These are phyloP conservation scores for Hemichromis elongatus DNA, from an alignment of 2,113 vertebrate genomes.

Conservation along the genomic window DNA sequence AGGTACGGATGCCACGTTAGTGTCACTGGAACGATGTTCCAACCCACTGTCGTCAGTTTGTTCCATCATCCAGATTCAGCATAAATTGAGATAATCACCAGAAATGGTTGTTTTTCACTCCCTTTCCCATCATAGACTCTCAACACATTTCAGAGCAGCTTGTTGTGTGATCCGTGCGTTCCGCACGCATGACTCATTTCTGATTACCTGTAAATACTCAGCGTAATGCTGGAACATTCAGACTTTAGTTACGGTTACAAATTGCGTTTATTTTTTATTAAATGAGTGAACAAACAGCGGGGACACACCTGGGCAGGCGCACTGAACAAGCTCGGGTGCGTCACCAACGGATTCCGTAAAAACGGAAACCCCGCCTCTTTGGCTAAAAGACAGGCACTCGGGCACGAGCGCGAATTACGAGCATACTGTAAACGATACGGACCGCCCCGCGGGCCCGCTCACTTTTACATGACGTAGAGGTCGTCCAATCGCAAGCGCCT, in stretches of 20 bases:
- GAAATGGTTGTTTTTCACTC: not conserved
- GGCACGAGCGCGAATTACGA: not conserved
- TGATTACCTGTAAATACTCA: not conserved
- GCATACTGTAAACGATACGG: not conserved
- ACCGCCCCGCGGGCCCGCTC: not conserved
- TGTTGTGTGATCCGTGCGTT: not conserved
- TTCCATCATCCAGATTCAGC: not conserved
- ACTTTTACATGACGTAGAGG: not conserved
- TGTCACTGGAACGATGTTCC: not conserved
- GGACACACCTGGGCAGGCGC: not conserved
- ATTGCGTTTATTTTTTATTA: not conserved
- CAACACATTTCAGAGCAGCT: not conserved
- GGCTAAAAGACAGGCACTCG: not conserved
- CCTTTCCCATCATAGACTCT: not conserved
- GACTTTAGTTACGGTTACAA: not conserved
- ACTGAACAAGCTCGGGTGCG: not conserved
- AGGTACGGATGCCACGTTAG: not conserved
- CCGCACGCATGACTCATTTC: not conserved
- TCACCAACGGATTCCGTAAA: not conserved
- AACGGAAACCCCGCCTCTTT: not conserved
- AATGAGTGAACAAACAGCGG: not conserved
- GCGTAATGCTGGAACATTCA: not conserved
- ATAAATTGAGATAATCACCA: not conserved
- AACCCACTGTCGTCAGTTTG: not conserved
- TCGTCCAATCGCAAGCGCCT: slow-evolving; percentile 27